These are phyloP conservation scores for Cosmorhoe ocellata DNA, from an alignment of 2,888 invertebrate genomes.

Conservation along the genomic window DNA sequence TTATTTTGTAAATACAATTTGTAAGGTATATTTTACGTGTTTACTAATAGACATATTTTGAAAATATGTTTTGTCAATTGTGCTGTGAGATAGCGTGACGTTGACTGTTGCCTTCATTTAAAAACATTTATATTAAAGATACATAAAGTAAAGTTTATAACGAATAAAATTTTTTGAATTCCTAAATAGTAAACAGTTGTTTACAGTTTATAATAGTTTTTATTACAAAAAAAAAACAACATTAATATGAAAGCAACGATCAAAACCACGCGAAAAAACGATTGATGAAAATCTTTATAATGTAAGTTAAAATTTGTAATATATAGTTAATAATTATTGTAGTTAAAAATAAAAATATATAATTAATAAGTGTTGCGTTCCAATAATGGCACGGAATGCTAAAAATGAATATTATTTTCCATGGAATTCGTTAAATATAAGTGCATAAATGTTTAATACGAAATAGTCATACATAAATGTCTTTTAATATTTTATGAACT, in stretches of 20 bases:
- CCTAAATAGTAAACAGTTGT: too few relatives aligned
- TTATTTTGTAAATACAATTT: conserved; percentile 80
- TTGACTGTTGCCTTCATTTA: conserved; percentile 57
- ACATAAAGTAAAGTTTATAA: background rate
- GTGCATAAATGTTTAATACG: conserved; percentile 56
- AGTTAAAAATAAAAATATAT: conserved; percentile 82
- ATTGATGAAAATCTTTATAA: conserved; percentile 72
- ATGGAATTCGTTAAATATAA: conserved; percentile 78
- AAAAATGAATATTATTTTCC: conserved; percentile 82
- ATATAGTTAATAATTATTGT: conserved; percentile 81
- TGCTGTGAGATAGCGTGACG: conserved; percentile 69
- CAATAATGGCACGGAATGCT: conserved; percentile 33
- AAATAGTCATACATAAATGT: conserved; percentile 37
- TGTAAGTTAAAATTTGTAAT: conserved; percentile 80
- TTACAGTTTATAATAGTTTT: background rate
- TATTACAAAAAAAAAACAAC: conserved; percentile 18
- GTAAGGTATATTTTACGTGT: conserved; percentile 78
- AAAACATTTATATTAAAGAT: conserved; percentile 2
- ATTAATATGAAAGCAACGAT: conserved; percentile 53
- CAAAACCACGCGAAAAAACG: conserved; percentile 61
- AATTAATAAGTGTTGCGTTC: conserved; percentile 77
- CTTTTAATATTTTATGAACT: conserved; percentile 18
- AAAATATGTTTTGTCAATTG: conserved; percentile 83
- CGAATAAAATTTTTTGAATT: too few relatives aligned
- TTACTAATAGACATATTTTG: conserved; percentile 79